A percentile compares a stretch with the other conserved stretches of the same genome.
phyloP scores from a whole-genome alignment of 2,888 invertebrate genomes.

The Sepioteuthis lessoniana region DNA sequence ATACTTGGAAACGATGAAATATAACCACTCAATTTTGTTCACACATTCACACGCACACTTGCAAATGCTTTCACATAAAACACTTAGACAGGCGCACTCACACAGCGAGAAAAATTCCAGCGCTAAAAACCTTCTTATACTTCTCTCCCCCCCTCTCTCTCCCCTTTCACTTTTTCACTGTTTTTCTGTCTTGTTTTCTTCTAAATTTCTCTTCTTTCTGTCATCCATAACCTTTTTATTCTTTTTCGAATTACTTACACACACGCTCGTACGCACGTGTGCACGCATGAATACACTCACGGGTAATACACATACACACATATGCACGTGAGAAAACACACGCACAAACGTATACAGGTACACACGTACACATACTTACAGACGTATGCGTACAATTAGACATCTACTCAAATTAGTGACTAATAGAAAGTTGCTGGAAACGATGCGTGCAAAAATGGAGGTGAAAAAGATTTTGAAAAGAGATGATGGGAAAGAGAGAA shows the following conservation, averaged over 20 bases:
- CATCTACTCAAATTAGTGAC: too few species aligned
- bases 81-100: constrained; percentile 14
- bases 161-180: not conserved
- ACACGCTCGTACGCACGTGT: not conserved
- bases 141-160: not conserved
- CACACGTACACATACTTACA: too few species aligned
- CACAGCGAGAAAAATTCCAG: not conserved
- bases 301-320: not conserved
- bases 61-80: constrained; percentile 24
- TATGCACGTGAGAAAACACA: not conserved
- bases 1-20: not conserved
- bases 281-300: too few species aligned
- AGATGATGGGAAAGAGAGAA: too few species aligned
- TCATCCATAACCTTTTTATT: not conserved
- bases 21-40: not conserved
- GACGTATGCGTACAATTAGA: too few species aligned
- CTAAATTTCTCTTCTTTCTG: not conserved
- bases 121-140: not conserved
- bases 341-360: not conserved
- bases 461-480: too few species aligned
- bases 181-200: not conserved
- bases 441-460: too few species aligned
- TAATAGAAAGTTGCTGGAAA: too few species aligned
- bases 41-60: not conserved
- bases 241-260: not conserved